Base-by-base conservation (phyloP, 2,888 invertebrate genomes). In the Caenorhabditis imperialis region DNA sequence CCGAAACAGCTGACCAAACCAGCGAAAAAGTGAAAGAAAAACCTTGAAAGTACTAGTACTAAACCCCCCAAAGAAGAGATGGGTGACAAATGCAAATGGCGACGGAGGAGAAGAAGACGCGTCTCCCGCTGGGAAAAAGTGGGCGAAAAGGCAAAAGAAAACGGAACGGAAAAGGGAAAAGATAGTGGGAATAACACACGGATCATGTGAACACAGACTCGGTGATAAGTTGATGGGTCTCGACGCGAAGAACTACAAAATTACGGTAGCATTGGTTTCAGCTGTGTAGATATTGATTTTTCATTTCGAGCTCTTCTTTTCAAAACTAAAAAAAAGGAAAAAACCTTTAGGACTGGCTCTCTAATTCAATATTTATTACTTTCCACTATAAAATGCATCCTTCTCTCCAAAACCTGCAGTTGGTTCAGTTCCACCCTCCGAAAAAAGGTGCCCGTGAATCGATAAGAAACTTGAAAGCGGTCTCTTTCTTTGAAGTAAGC, bases 381-480 rank as follows among this genome's bases (percentile, higher is more conserved):
- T 30, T 30, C 10, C 30, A 30, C 30, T 30, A 6, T 6, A 6
- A 6, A 7, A 10, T 30, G 6, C 10, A 6, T 10, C 10, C 10
- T 30, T 10, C 30, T 30, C 10, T 18, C 51, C 16, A 40, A 62
- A 35, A 62, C 53, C 37, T 35, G 53, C 40, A 30, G 14, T n/a
- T 42, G 18, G 23, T 47, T 35, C 54, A 23, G 16, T 47, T 25
- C 47, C 37, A 42, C 16, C 33, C 37, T 23, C 16, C 1, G 23
- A 23, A 61, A 53, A 55, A 57, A 65, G 47, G 65, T 65, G 35
- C 57, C n/a, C n/a, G 57, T 37, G 23, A 65, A 65, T 50, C 57
- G 65, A 65, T 50, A 42, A 50, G 42, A 50, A 57, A 65, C 35
- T 50, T 50, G 62, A 33, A 53, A 23, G 27, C 12, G 51, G 18